Conservation (phyloP, 2,797 vertebrate species). For the Xenentodon cancila region DNA sequence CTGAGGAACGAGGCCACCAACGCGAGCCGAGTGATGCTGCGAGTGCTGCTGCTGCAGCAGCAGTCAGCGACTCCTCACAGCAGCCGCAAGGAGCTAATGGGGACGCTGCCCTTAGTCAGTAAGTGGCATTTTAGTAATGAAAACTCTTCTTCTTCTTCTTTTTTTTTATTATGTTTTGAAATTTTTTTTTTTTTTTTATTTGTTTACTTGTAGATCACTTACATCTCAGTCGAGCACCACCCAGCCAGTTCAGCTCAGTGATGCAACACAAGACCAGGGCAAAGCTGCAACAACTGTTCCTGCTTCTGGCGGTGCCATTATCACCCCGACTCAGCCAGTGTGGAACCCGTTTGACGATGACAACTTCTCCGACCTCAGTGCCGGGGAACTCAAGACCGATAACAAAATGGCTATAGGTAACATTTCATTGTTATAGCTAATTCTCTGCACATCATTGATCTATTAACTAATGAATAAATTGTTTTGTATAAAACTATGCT, state of each 20-base stretch:
- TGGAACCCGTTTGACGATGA: conserved; percentile 99
- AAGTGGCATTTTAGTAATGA: conserved; percentile 29
- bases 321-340: conserved; percentile 74
- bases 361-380: conserved; percentile 91
- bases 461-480: no score
- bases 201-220: conserved; percentile 79
- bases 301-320: conserved; percentile 52
- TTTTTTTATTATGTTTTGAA: background rate
- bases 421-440: background rate
- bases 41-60: conserved; percentile 81
- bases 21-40: conserved; percentile 88
- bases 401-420: conserved; percentile 88
- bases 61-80: conserved; percentile 87
- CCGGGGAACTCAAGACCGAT: conserved; percentile 90
- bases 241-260: conserved; percentile 86
- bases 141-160: background rate
- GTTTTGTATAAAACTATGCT: no score
- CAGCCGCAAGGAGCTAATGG: conserved; percentile 87
- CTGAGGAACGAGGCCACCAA: conserved; percentile 86
- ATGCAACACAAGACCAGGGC: conserved; percentile 71
- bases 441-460: background rate
- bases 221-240: conserved; percentile 85
- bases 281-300: conserved; percentile 16
- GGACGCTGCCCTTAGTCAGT: conserved; percentile 90
- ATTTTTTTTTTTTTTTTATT: background rate